Base-by-base conservation (phyloP, 2,797 vertebrate species). In the Sparidentex hasta region DNA sequence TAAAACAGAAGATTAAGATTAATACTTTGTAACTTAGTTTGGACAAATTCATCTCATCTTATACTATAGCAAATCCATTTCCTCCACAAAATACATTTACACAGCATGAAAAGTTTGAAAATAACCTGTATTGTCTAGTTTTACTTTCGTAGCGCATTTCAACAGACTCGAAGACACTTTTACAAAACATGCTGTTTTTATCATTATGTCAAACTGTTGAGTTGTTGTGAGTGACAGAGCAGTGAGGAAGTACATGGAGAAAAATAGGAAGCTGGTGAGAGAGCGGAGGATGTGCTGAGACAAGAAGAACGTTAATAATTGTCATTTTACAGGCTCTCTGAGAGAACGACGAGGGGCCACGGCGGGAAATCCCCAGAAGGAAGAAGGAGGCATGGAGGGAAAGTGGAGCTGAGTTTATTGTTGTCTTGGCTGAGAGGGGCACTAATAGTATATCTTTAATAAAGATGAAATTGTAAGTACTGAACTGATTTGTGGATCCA, bases 241-340 rank as follows among this genome's bases (percentile, higher is more conserved):
- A 47, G 27, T 23, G 27, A 74, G 71, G 41, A 57, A 74, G 52
- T 59, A 27, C 61, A 27, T 1, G 21, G 56, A 25, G 21, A 65
- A 21, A 62, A 54, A 74, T 23, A 25, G 54, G 55, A 46, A 58
- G 18, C 48, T 52, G 82, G 18, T 20, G 44, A 78, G 43, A 57
- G 68, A 73, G 41, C 18, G 41, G 64, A 74, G 57, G 68, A 78
- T 73, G 59, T 72, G 74, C 38, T 66, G 25, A 41, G 64, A 80
- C 66, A 73, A 51, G 65, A 66, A 73, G 7, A 57, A 55, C 18
- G 11, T 68, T 65, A 83, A 88, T 88, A 56, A 56, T 1, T 27
- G 75, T 86, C 68, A 38, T 43, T 27, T 33, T 74, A 61, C 80
- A 76, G n/a, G 51, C 71, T 46, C 62, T 70, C 76, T 12, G 62